A percentile compares a stretch with the other conserved stretches of the same genome.
These are phyloP conservation scores for Andrena trimmerana DNA, from an alignment of 2,888 invertebrate genomes.

Conservation along the genomic window DNA sequence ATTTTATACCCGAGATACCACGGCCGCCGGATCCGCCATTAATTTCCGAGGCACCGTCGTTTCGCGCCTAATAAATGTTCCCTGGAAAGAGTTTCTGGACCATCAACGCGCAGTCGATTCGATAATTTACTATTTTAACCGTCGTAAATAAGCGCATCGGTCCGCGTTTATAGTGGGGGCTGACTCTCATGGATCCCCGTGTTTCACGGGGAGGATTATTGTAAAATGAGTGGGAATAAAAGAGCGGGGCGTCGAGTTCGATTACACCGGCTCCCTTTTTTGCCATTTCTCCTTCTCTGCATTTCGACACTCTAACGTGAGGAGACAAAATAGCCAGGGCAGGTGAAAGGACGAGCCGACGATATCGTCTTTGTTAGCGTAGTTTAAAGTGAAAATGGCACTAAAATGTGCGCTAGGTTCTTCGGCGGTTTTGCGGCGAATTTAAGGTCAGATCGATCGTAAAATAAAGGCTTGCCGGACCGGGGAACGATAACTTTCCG, in stretches of 20 bases:
- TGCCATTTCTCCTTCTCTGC: conserved; percentile 18
- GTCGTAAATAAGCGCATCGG: conserved; percentile 66
- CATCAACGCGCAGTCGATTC: conserved; percentile 65
- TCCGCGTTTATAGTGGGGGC: conserved; percentile 52
- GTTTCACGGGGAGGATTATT: conserved; percentile 36
- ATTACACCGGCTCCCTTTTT: conserved; percentile 38
- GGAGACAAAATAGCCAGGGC: conserved; percentile 16
- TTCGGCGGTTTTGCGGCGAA: conserved; percentile 47
- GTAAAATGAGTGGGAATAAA: conserved; percentile 42
- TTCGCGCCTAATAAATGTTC: conserved; percentile 73
- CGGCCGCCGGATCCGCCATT: conserved; percentile 67
- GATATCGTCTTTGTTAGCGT: conserved; percentile 51
- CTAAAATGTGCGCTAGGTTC: conserved; percentile 50
- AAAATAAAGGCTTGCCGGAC: conserved; percentile 55
- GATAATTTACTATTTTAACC: conserved; percentile 71
- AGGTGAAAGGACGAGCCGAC: conserved; percentile 32
- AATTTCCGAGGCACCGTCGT: conserved; percentile 72
- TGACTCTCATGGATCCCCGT: conserved; percentile 15
- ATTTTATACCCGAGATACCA: conserved; percentile 69
- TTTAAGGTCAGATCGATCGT: conserved; percentile 67
- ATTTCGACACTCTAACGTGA: neutral
- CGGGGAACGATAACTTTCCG: conserved; percentile 37
- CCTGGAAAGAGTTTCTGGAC: conserved; percentile 52
- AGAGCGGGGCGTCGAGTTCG: conserved; percentile 8
- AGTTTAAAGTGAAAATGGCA: conserved; percentile 37